These are phyloP conservation scores for Sisor rabdophorus DNA, from an alignment of 2,113 vertebrate genomes.

Conservation along the genomic window DNA sequence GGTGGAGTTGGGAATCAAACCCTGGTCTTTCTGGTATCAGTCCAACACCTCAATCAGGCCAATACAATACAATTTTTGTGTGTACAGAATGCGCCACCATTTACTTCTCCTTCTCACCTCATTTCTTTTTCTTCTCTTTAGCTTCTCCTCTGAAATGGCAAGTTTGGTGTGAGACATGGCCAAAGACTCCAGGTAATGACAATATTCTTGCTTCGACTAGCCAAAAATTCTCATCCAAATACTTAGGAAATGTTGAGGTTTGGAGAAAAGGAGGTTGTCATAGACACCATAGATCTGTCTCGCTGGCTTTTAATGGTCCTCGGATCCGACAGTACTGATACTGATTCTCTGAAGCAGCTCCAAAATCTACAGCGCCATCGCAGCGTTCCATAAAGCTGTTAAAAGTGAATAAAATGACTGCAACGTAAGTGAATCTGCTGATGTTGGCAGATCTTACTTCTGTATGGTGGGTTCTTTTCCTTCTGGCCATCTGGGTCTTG, in stretches of 20 bases:
- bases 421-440: slow-evolving; percentile 52
- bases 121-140: slow-evolving; percentile 6
- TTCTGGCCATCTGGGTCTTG: background rate
- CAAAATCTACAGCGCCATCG: slow-evolving; percentile 53
- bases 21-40: too few species aligned
- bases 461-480: slow-evolving; percentile 14
- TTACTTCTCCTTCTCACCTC: background rate
- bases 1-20: too few species aligned
- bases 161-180: background rate
- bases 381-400: slow-evolving; percentile 52
- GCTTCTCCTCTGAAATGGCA: background rate
- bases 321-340: slow-evolving; percentile 45
- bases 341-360: slow-evolving; percentile 52
- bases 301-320: background rate
- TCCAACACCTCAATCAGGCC: too few species aligned
- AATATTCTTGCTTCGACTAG: background rate
- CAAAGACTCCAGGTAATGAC: background rate
- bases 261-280: slow-evolving; percentile 17
- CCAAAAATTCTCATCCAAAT: background rate
- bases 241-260: slow-evolving; percentile 7
- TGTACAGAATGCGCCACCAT: background rate
- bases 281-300: background rate
- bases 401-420: slow-evolving; percentile 48
- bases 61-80: background rate
- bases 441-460: slow-evolving; percentile 53